Conservation (phyloP, 1,140 invertebrate genomes). For the Rhynchophorus ferrugineus region DNA sequence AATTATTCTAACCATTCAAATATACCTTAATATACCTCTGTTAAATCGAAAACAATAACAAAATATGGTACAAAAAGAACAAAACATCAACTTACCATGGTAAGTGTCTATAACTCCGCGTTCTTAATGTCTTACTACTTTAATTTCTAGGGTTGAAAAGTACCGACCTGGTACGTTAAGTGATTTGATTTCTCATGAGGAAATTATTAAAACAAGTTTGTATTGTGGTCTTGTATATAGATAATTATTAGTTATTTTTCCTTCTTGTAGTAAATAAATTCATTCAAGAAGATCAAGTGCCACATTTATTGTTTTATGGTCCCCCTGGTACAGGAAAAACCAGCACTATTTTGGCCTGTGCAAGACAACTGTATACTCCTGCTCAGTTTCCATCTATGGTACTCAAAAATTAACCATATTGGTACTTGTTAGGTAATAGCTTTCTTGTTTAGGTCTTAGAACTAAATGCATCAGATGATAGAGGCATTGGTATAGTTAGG, state of each 20-base stretch:
- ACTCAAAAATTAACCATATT: background rate
- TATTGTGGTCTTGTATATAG: conserved; percentile 26
- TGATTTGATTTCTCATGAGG: conserved; percentile 94
- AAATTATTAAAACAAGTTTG: conserved; percentile 91
- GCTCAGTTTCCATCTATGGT: conserved; percentile 37
- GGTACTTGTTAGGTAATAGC: background rate
- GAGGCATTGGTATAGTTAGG: conserved; percentile 95
- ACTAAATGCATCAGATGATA: conserved; percentile 97
- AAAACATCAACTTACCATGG: conserved; percentile 27
- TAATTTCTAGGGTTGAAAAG: conserved; percentile 86
- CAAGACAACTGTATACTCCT: conserved; percentile 84
- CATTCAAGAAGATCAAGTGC: conserved; percentile 85
- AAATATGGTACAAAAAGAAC: conserved; percentile 20
- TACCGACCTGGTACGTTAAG: conserved; percentile 86
- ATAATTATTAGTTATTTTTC: conserved; percentile 12
- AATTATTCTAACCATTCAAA: too few relatives aligned
- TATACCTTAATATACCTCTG: too few relatives aligned
- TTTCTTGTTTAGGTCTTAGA: conserved; percentile 62
- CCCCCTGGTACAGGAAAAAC: conserved; percentile 99
- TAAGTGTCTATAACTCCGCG: conserved; percentile 8
- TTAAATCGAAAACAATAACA: background rate
- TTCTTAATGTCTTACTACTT: conserved; percentile 4
- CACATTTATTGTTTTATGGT: conserved; percentile 96
- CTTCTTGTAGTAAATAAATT: conserved; percentile 77
- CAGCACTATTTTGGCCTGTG: conserved; percentile 95